Evolutionary conservation across 2,113 vertebrate species (phyloP).

Genomic region (Engystomops pustulosus): DNA sequence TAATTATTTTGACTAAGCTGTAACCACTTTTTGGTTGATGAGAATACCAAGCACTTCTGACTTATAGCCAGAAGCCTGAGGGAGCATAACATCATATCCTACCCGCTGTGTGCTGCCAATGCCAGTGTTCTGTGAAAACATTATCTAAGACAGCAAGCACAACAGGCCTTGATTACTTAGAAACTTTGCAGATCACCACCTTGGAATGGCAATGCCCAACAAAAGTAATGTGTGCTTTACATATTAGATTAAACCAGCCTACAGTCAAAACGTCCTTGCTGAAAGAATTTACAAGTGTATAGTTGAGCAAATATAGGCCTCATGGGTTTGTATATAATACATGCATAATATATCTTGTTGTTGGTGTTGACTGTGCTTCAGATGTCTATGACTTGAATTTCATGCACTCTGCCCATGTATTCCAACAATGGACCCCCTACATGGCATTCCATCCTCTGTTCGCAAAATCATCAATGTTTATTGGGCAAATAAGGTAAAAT

Average conservation of each 20-base stretch:
- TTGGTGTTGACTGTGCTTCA: too few relatives aligned
- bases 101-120: constrained; percentile 50
- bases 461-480: too few relatives aligned
- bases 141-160: constrained; percentile 44
- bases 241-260: constrained; percentile 22
- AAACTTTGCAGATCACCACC: constrained; percentile 40
- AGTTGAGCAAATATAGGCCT: neutral
- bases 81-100: constrained; percentile 55
- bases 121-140: constrained; percentile 46
- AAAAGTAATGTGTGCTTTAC: neutral
- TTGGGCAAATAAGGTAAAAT: too few relatives aligned
- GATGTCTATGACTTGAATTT: too few relatives aligned
- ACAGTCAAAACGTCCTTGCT: constrained; percentile 12
- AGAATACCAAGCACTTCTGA: constrained; percentile 42
- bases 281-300: neutral
- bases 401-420: too few relatives aligned
- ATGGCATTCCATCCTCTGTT: too few relatives aligned
- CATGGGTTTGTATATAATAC: too few relatives aligned
- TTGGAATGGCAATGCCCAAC: constrained; percentile 47
- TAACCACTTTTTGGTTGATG: constrained; percentile 39
- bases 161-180: constrained; percentile 29
- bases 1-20: constrained; percentile 30
- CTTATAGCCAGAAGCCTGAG: constrained; percentile 46
- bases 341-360: too few relatives aligned
- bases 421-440: too few relatives aligned